phyloP scores from a whole-genome alignment of 2,888 invertebrate genomes.

The Plusia festucae region DNA sequence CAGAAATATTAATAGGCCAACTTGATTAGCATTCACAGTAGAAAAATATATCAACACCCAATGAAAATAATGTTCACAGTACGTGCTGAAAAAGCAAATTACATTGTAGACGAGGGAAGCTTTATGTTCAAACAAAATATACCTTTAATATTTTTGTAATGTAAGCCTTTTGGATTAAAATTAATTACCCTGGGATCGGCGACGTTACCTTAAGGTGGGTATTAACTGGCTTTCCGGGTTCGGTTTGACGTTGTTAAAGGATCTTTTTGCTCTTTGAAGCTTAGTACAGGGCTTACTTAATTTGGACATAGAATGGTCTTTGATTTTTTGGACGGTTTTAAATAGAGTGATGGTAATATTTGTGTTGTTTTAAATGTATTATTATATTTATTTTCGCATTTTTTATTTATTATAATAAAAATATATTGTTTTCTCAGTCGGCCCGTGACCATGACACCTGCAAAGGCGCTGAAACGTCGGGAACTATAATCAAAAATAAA shows the following conservation, averaged over 20 bases:
- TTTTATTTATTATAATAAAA: too few relatives aligned
- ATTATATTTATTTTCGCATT: too few relatives aligned
- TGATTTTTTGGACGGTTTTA: background rate
- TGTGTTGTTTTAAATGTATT: too few relatives aligned
- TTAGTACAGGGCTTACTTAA: background rate
- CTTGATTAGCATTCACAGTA: slow-evolving; percentile 46
- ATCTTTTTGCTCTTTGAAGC: slow-evolving; percentile 1
- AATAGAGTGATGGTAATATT: background rate
- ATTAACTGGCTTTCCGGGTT: background rate
- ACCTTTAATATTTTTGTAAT: slow-evolving; percentile 17
- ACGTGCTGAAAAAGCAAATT: slow-evolving; percentile 47
- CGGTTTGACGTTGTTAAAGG: background rate
- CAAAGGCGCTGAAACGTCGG: too few relatives aligned
- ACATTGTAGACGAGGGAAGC: slow-evolving; percentile 30
- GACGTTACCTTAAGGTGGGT: background rate
- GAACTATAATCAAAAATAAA: too few relatives aligned
- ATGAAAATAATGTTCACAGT: slow-evolving; percentile 28
- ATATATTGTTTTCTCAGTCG: too few relatives aligned
- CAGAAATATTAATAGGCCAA: slow-evolving; percentile 17
- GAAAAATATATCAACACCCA: slow-evolving; percentile 16
- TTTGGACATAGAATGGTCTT: background rate
- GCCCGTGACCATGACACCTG: too few relatives aligned
- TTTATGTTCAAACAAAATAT: slow-evolving; percentile 36
- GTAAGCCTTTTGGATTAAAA: slow-evolving; percentile 25
- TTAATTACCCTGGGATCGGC: slow-evolving; percentile 29